Evolutionary conservation across 2,113 vertebrate species (phyloP), one percentile per base, ranked within the genome.

Genomic region (Thymallus thymallus): DNA sequence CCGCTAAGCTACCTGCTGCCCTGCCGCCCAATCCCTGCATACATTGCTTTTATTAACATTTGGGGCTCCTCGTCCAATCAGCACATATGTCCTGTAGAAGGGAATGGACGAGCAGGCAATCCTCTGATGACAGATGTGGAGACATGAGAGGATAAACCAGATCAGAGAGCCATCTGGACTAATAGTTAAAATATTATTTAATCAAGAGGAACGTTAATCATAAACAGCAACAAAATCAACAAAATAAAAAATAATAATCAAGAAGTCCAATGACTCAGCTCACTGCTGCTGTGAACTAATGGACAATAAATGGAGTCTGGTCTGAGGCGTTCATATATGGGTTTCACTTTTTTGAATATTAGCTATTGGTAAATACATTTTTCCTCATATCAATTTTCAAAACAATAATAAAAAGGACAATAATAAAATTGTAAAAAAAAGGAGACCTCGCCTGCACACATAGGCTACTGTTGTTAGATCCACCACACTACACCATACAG

Each of bases 201-300:
- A 64, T 64, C 5, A n/a, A n/a, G 56, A 60, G n/a, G n/a, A 16
- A 7, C 18, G 16, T 66, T 35, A 6, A 41, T 30, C 20, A 7
- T 16, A 66, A 32, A 65, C 26, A 1, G 7, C 30, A 69, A 76
- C 76, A 75, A 73, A 63, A 65, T 2, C 16, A 6, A 65, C 29
- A 30, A 18, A 16, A 6, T 32, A 9, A 6, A 30, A 14, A 65
- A 65, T 30, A 18, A 32, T 3, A 14, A 65, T 7, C 6, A 58
- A 23, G 4, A 69, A 0, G 1, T 48, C 26, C 16, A 13, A n/a
- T 22, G 65, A 58, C 63, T 30, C 32, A 64, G n/a, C 46, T 14
- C 20, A 41, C 35, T 41, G 7, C 35, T 41, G 35, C 41, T 4
- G 4, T n/a, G 12, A 70, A 56, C 10, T 56, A 51, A 56, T 22